Evolutionary conservation across 2,113 vertebrate genomes (phyloP).

Genomic region (Pituophis catenifer): DNA sequence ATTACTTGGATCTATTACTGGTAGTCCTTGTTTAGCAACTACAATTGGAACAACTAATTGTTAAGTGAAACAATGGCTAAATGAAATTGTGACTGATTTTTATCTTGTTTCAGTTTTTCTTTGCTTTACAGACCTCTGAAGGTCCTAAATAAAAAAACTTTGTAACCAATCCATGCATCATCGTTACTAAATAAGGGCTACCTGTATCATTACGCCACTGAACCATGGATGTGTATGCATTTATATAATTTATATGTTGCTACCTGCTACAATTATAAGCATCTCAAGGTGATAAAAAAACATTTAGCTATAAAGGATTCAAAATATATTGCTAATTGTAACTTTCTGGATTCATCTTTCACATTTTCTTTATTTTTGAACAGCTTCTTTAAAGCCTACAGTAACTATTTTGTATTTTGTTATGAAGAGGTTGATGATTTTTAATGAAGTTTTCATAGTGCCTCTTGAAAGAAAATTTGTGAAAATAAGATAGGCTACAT

Average conservation of each 20-base stretch:
- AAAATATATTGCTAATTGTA: neutral
- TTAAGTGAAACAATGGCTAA: neutral
- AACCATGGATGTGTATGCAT: neutral
- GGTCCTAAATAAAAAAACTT: neutral
- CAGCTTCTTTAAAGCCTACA: neutral
- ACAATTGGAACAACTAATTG: neutral
- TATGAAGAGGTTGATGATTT: neutral
- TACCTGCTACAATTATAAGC: neutral
- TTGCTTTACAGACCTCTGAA: neutral
- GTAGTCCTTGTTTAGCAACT: neutral
- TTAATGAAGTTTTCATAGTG: neutral
- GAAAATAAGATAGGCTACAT: neutral
- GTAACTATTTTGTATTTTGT: neutral
- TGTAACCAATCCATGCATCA: neutral
- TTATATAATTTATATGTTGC: neutral
- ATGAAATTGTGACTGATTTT: neutral
- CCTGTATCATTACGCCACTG: neutral
- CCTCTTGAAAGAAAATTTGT: neutral
- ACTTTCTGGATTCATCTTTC: neutral
- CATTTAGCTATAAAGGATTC: neutral
- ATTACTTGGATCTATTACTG: neutral
- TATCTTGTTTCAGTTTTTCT: neutral
- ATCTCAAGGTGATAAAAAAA: neutral
- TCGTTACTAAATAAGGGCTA: neutral
- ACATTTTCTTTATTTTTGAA: neutral